Base-by-base conservation (phyloP, 2,888 invertebrate species). In the Troglohyphantes excavatus region DNA sequence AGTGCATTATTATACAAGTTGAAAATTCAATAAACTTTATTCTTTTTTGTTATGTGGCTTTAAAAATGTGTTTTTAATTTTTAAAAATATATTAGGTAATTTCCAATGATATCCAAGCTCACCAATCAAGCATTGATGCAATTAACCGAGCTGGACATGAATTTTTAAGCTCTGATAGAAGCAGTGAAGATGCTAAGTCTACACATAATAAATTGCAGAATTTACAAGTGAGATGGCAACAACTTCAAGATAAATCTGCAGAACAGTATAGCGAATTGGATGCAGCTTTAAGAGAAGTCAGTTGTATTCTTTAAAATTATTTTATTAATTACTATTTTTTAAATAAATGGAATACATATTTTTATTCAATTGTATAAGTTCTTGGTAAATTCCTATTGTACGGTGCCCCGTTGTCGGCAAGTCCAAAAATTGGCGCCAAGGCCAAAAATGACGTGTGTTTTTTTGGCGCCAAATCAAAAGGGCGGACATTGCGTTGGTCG, bases 91-190 rank as follows among this genome's bases (percentile, higher is more conserved):
- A 68, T 13, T 19, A 90, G 90, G 90, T 90, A 2, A 81, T 90
- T 29, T 65, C 90, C 53, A 99, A 99, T 94, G 99, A 99, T 93
- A 98, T 99, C 91, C 97, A 97, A 92, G 98, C 99, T 0, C 99
- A 99, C 94, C 98, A 98, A 93, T 96, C 97, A 82, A 97, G 97
- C 92, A 97, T 99, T 2, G 98, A 98, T 93, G 97, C 98, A 0
- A 94, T 99, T 88, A 98, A 98, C 93, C 98, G 98, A 93, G 99
- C 99, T 39, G 99, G 98, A 89, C 95, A 97, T 72, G 97, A 97
- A 94, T 95, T 99, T 81, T 97, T 98, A 91, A 97, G 97, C 93
- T 96, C 97, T 92, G 97, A 98, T 93, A 96, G 96, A 92, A 96
- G 95, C 43, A 95, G 95, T 9, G 94, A 95, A 91, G 97, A 98